phyloP scores from a whole-genome alignment of 2,888 invertebrate genomes.

The Scaptomyza parva region DNA sequence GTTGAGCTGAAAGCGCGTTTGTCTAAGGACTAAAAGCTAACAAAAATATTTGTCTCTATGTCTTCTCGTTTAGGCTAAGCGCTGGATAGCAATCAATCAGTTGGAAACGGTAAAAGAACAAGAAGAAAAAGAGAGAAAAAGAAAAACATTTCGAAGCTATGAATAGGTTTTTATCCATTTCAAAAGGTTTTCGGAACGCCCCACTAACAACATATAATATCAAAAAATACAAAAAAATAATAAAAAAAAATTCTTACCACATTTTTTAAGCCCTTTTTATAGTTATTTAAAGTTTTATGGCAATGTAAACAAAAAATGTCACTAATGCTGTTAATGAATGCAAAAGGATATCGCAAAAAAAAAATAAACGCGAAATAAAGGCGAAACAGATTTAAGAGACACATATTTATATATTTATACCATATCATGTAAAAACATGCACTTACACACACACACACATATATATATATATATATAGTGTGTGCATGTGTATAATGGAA shows the following conservation, averaged over 20 bases:
- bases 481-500: slow-evolving; percentile 9
- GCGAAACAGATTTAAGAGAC: slow-evolving; percentile 25
- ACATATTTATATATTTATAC: neutral
- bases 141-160: too few relatives aligned
- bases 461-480: neutral
- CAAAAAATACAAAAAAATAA: neutral
- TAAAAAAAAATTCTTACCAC: neutral
- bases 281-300: neutral
- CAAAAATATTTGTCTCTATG: too few relatives aligned
- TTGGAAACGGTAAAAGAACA: too few relatives aligned
- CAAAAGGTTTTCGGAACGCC: neutral
- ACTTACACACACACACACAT: neutral
- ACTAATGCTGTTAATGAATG: neutral
- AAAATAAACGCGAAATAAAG: slow-evolving; percentile 24
- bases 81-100: too few relatives aligned
- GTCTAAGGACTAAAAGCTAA: too few relatives aligned
- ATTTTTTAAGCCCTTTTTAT: neutral
- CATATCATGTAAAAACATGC: neutral
- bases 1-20: too few relatives aligned
- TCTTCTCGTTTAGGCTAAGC: neutral
- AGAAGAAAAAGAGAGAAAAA: too few relatives aligned
- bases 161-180: too few relatives aligned
- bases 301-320: neutral
- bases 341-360: neutral
- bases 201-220: neutral